Evolutionary conservation across 2,888 invertebrate species (phyloP).

Genomic region (Trichopria drosophilae): DNA sequence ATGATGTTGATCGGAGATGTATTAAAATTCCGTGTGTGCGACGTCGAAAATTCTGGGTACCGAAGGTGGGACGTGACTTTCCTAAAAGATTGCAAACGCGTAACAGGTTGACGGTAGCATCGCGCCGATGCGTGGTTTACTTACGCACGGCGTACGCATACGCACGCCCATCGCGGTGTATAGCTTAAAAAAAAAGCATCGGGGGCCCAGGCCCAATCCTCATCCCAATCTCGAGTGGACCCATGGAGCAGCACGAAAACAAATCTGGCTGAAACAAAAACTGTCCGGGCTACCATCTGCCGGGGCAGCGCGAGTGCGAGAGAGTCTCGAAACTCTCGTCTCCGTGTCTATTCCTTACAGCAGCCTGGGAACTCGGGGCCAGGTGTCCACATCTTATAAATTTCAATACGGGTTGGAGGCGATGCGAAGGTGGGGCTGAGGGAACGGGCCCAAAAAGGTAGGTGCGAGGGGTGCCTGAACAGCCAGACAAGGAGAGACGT

Average conservation of each 20-base stretch:
- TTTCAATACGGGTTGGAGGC: conserved; percentile 44
- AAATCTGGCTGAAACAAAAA: conserved; percentile 51
- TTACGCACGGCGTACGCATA: conserved; percentile 17
- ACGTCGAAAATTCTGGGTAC: too few relatives aligned
- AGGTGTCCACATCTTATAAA: conserved; percentile 52
- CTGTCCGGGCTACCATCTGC: conserved; percentile 48
- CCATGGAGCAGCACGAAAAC: conserved; percentile 47
- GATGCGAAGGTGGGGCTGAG: conserved; percentile 34
- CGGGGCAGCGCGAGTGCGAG: conserved; percentile 35
- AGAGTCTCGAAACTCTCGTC: conserved; percentile 25
- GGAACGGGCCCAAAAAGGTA: conserved; percentile 37
- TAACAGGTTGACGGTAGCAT: conserved; percentile 35
- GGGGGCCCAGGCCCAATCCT: conserved; percentile 27
- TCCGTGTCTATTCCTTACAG: conserved; percentile 24
- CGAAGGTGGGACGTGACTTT: too few relatives aligned
- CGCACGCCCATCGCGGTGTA: conserved; percentile 31
- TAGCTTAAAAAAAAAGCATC: conserved; percentile 27
- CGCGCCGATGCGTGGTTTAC: too few relatives aligned
- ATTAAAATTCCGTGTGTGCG: too few relatives aligned
- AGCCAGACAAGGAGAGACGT: conserved; percentile 29
- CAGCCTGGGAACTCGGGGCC: conserved; percentile 40
- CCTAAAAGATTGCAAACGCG: too few relatives aligned
- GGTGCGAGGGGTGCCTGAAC: conserved; percentile 32
- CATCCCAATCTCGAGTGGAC: conserved; percentile 30
- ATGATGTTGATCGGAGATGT: too few relatives aligned